Evolutionary conservation across 2,113 vertebrate species (phyloP).

Genomic region (Pedetes capensis): DNA sequence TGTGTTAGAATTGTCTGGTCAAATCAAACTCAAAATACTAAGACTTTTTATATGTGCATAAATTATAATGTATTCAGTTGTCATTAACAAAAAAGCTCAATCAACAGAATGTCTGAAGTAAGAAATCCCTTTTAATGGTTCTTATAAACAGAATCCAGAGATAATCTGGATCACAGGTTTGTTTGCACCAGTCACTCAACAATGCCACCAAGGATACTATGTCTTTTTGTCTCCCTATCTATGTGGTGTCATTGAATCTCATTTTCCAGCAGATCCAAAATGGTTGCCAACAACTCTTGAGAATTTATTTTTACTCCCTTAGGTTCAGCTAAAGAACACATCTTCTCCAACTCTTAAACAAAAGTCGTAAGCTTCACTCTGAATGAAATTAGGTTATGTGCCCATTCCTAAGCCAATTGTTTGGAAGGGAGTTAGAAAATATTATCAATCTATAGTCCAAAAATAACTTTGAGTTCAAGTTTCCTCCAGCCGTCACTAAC

Average conservation of each 20-base stretch:
- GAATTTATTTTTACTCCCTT: not conserved
- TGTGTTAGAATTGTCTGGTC: not conserved
- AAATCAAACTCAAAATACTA: slow-evolving; percentile 36
- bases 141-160: not conserved
- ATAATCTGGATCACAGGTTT: not conserved
- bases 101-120: not conserved
- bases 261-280: not conserved
- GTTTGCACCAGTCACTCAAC: not conserved
- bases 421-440: not conserved
- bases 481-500: not conserved
- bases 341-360: not conserved
- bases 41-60: not conserved
- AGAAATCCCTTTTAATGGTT: not conserved
- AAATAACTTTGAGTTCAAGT: not conserved
- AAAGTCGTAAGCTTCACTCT: not conserved
- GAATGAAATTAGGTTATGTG: not conserved
- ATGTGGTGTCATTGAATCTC: not conserved
- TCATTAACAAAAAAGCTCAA: not conserved
- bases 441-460: not conserved
- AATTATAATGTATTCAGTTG: not conserved
- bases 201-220: not conserved
- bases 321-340: not conserved
- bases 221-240: not conserved
- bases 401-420: not conserved
- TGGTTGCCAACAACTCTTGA: not conserved